Conservation (phyloP, 1,140 invertebrate species). For the Phymorhynchus buccinoides region DNA sequence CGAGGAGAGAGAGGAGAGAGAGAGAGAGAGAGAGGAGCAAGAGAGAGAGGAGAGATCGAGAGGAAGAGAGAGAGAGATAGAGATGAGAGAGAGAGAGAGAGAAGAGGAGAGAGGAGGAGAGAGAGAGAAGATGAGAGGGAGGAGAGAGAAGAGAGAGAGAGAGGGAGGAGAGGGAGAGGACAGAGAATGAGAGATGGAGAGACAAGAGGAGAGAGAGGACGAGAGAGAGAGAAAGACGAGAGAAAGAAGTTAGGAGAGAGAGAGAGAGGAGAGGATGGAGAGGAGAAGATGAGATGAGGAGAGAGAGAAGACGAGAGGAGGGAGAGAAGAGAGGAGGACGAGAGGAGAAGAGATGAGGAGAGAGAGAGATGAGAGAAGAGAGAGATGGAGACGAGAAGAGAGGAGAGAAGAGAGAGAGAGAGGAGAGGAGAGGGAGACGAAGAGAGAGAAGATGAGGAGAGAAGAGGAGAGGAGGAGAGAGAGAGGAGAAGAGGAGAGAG, state of each 20-base stretch:
- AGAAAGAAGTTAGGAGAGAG: background rate
- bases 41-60: background rate
- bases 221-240: background rate
- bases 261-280: too few relatives aligned
- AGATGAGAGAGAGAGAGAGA: background rate
- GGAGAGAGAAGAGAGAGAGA: too few relatives aligned
- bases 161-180: too few relatives aligned
- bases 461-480: background rate
- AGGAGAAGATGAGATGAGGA: too few relatives aligned
- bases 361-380: too few relatives aligned
- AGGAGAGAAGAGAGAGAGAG: background rate
- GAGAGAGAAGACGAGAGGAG: background rate
- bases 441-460: background rate
- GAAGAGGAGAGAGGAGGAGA: background rate
- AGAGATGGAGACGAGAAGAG: too few relatives aligned
- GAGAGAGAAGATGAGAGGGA: background rate
- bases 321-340: background rate
- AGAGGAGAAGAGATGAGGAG: background rate
- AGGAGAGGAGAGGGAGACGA: background rate
- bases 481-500: too few relatives aligned
- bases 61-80: background rate
- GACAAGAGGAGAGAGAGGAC: background rate
- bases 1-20: too few relatives aligned
- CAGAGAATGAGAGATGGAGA: too few relatives aligned
- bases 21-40: background rate